Percentiles rank a stretch among this genome's conserved stretches.
Evolutionary conservation across 2,888 invertebrate genomes (phyloP).

Genomic region (Rotaria macrura): DNA sequence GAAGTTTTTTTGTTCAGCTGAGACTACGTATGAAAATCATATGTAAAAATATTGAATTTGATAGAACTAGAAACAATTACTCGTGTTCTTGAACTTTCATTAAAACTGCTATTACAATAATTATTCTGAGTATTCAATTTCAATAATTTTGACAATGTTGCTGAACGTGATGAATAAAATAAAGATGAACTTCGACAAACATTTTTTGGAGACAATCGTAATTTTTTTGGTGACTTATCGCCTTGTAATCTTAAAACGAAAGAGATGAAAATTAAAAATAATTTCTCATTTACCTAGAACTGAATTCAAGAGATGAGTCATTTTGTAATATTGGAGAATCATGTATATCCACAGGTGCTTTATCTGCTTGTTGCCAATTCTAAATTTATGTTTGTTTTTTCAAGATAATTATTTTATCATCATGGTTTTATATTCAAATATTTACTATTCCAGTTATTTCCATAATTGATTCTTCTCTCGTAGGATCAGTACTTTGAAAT

Average conservation of each 20-base stretch:
- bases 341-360: not conserved
- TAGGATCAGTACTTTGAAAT: not conserved
- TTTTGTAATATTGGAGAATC: not conserved
- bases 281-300: not conserved
- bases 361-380: not conserved
- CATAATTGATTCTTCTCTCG: not conserved
- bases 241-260: not conserved
- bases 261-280: not conserved
- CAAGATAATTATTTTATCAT: too few species aligned
- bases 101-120: not conserved
- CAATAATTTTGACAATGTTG: not conserved
- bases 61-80: not conserved
- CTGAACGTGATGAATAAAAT: not conserved
- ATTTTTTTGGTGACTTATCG: not conserved
- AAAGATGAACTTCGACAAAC: not conserved
- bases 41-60: not conserved
- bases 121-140: not conserved
- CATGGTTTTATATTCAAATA: too few species aligned
- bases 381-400: not conserved
- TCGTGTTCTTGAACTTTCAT: not conserved
- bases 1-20: not conserved
- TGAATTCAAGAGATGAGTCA: not conserved
- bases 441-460: not conserved
- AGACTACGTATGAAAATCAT: not conserved
- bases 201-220: too few species aligned